phyloP scores from a whole-genome alignment of 1,140 invertebrate genomes.

The Bombus haemorrhoidalis region DNA sequence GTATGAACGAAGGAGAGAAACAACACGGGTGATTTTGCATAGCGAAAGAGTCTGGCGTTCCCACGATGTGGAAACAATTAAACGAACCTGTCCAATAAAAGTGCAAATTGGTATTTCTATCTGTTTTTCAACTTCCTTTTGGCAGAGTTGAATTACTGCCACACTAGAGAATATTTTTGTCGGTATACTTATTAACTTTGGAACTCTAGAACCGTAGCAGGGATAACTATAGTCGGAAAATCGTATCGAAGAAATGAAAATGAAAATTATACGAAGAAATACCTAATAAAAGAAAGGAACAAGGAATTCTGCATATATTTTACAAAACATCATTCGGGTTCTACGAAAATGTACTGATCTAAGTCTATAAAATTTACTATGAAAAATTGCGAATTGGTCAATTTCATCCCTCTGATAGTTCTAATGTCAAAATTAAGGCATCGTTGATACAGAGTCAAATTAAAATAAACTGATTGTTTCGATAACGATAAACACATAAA shows the following conservation, averaged over 20 bases:
- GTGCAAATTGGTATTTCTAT: background rate
- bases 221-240: background rate
- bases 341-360: no score
- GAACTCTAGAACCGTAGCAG: no score
- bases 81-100: background rate
- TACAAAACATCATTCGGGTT: no score
- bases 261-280: background rate
- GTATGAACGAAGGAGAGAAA: background rate
- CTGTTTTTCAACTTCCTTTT: background rate
- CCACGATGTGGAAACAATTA: conserved; percentile 20
- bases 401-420: background rate
- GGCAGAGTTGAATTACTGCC: background rate
- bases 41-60: background rate
- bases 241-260: background rate
- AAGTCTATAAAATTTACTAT: no score
- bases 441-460: background rate
- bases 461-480: background rate
- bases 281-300: no score
- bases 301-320: no score
- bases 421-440: background rate
- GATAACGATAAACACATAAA: no score
- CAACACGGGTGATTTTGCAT: conserved; percentile 20
- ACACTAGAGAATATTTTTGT: background rate
- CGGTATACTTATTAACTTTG: no score
- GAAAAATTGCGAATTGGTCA: background rate